Conservation (phyloP, 2,888 invertebrate genomes). For the Nebria brevicollis region DNA sequence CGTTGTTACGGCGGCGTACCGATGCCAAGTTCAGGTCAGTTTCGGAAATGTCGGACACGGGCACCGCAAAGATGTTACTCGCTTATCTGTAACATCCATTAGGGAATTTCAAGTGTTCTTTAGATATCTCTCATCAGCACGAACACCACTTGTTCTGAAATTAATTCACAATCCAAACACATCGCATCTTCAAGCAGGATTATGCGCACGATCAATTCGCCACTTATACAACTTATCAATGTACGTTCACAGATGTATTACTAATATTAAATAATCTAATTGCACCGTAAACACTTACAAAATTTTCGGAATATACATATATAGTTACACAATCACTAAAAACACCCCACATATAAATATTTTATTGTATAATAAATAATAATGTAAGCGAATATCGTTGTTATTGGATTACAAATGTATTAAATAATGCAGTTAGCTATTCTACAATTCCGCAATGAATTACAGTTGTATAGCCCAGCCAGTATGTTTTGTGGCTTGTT, state of each 20-base stretch:
- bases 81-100: slow-evolving; percentile 26
- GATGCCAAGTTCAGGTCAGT: slow-evolving; percentile 27
- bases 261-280: too few relatives aligned
- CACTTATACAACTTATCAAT: too few relatives aligned
- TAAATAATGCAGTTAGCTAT: not conserved
- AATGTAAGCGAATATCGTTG: not conserved
- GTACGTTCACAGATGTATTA: too few relatives aligned
- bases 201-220: too few relatives aligned
- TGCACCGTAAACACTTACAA: too few relatives aligned
- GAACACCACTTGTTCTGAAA: not conserved
- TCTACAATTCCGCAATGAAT: not conserved
- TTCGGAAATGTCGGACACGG: slow-evolving; percentile 39
- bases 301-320: not conserved
- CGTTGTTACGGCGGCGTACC: not conserved
- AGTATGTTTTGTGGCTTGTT: not conserved
- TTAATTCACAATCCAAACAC: not conserved
- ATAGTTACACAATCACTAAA: too few relatives aligned
- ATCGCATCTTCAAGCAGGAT: not conserved
- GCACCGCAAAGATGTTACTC: slow-evolving; percentile 26
- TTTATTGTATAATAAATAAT: not conserved
- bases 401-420: not conserved
- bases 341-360: too few relatives aligned
- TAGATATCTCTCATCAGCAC: not conserved
- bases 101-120: not conserved
- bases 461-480: not conserved